Evolutionary conservation across 2,797 vertebrate species (phyloP).

Genomic region (Scyliorhinus canicula): DNA sequence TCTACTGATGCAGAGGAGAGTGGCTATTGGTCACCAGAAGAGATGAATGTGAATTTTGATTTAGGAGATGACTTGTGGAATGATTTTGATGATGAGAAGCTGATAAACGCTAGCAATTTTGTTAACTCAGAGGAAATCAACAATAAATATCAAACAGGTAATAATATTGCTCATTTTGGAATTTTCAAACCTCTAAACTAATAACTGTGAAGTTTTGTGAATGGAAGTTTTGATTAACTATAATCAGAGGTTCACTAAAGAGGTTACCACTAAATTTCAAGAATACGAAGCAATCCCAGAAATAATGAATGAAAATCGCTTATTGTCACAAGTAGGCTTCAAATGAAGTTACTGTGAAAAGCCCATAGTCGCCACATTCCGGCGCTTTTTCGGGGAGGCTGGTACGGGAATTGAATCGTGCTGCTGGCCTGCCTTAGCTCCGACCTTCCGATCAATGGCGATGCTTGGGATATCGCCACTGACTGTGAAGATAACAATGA

Average conservation of each 20-base stretch:
- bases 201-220: not conserved
- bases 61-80: constrained; percentile 76
- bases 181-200: not conserved
- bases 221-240: not conserved
- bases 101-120: constrained; percentile 61
- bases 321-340: too few relatives aligned
- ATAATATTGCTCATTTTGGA: not conserved
- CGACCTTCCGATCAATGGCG: too few relatives aligned
- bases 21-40: constrained; percentile 51
- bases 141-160: constrained; percentile 16
- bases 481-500: too few relatives aligned
- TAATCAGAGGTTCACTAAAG: not conserved
- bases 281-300: not conserved
- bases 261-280: not conserved
- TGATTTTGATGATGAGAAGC: constrained; percentile 77
- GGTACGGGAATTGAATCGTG: too few relatives aligned
- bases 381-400: too few relatives aligned
- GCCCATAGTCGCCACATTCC: too few relatives aligned
- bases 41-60: constrained; percentile 68
- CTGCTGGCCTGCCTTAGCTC: too few relatives aligned
- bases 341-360: too few relatives aligned
- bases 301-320: too few relatives aligned
- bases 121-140: constrained; percentile 42
- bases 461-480: too few relatives aligned
- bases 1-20: constrained; percentile 49